A percentile compares a stretch with the other conserved stretches of the same genome.
Conservation (phyloP, 2,113 vertebrate species). For the Felis chaus region DNA sequence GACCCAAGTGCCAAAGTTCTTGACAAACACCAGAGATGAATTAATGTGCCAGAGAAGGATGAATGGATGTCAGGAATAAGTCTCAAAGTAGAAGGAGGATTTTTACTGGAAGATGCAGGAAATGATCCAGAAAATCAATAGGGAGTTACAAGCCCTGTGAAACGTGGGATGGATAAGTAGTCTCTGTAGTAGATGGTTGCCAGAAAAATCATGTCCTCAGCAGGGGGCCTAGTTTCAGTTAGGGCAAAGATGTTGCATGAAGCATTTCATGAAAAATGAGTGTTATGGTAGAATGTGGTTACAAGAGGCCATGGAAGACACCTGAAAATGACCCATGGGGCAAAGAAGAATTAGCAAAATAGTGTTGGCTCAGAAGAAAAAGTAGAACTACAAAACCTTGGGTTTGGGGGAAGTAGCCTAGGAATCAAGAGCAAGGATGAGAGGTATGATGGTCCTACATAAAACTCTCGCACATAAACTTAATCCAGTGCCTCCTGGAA, state of each 20-base stretch:
- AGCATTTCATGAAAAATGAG: not conserved
- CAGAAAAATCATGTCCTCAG: not conserved
- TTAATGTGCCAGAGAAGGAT: not conserved
- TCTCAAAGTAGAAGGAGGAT: not conserved
- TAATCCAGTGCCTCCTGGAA: not conserved
- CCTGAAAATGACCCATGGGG: not conserved
- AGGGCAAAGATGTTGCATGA: not conserved
- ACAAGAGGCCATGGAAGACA: not conserved
- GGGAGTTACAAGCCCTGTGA: not conserved
- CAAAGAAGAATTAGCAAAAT: not conserved
- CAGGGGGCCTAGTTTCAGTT: not conserved
- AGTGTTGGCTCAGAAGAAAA: not conserved
- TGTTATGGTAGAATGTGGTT: not conserved
- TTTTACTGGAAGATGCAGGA: not conserved
- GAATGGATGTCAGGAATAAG: not conserved
- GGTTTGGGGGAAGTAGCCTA: not conserved
- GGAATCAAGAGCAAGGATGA: not conserved
- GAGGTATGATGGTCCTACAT: not conserved
- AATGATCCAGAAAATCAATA: constrained; percentile 37
- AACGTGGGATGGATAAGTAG: not conserved
- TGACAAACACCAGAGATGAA: not conserved
- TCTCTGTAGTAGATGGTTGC: not conserved
- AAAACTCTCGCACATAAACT: not conserved
- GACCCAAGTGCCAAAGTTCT: not conserved
- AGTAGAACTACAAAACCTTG: not conserved